Percentiles rank a stretch among this genome's conserved stretches.
These are phyloP conservation scores for Spheniscus humboldti DNA, from an alignment of 2,797 vertebrate species.

Conservation along the genomic window DNA sequence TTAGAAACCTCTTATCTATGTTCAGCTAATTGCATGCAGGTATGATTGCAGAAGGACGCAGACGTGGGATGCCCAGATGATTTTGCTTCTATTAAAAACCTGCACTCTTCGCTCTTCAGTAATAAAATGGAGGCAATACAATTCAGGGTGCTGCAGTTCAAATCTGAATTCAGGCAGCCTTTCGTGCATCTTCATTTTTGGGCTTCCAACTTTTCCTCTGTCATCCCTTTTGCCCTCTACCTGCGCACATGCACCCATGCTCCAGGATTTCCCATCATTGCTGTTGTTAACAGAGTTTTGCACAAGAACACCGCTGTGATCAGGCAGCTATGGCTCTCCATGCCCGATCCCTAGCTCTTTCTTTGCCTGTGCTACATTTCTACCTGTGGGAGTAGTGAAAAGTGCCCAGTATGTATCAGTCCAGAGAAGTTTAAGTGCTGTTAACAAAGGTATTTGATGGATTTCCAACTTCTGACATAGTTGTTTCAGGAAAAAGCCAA, in stretches of 20 bases:
- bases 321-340: background rate
- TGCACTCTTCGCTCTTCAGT: background rate
- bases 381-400: background rate
- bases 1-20: background rate
- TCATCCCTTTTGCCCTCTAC: background rate
- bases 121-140: fast-evolving
- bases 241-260: no score
- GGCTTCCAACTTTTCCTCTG: background rate
- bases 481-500: background rate
- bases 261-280: background rate
- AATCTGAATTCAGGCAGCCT: background rate
- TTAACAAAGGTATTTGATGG: background rate
- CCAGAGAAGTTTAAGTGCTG: background rate
- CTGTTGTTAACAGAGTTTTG: background rate
- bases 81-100: background rate
- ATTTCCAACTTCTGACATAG: background rate
- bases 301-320: background rate
- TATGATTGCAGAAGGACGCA: background rate
- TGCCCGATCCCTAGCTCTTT: background rate
- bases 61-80: background rate
- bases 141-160: background rate
- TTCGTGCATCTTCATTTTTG: background rate
- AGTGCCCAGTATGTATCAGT: background rate
- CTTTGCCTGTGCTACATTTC: background rate
- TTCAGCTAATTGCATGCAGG: background rate